Evolutionary conservation across 1,140 invertebrate genomes (phyloP).

Genomic region (Aporrectodea caliginosa): DNA sequence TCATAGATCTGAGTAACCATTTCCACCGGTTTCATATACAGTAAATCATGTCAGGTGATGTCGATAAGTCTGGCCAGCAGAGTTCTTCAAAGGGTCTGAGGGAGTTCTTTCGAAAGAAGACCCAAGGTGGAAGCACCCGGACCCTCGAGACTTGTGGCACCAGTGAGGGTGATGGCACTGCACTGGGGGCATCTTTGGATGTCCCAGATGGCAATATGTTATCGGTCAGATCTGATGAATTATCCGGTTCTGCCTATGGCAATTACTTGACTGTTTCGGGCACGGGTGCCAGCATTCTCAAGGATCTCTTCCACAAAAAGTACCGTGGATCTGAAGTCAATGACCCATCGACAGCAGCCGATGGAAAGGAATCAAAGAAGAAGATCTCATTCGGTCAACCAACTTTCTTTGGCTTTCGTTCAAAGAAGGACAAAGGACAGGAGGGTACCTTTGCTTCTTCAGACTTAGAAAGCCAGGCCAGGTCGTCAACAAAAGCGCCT

Average conservation of each 20-base stretch:
- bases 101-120: not conserved
- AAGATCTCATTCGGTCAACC: not conserved
- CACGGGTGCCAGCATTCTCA: conserved; percentile 16
- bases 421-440: conserved; percentile 13
- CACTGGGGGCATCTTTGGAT: not conserved
- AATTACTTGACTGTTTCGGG: conserved; percentile 20
- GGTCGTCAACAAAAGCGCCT: not conserved
- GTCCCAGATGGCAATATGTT: not conserved
- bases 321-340: not conserved
- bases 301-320: conserved; percentile 21
- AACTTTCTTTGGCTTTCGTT: conserved; percentile 15
- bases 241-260: conserved; percentile 1
- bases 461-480: not conserved
- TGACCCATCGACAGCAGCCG: not conserved
- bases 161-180: not conserved
- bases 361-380: not conserved
- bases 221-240: not conserved
- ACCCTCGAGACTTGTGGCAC: not conserved
- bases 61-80: too few species aligned
- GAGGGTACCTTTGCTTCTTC: not conserved
- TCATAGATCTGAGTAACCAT: too few species aligned
- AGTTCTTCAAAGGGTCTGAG: too few species aligned
- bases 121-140: not conserved
- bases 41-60: too few species aligned
- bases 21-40: too few species aligned